Conservation (phyloP, 2,113 vertebrate species). For the Corythaeola cristata region DNA sequence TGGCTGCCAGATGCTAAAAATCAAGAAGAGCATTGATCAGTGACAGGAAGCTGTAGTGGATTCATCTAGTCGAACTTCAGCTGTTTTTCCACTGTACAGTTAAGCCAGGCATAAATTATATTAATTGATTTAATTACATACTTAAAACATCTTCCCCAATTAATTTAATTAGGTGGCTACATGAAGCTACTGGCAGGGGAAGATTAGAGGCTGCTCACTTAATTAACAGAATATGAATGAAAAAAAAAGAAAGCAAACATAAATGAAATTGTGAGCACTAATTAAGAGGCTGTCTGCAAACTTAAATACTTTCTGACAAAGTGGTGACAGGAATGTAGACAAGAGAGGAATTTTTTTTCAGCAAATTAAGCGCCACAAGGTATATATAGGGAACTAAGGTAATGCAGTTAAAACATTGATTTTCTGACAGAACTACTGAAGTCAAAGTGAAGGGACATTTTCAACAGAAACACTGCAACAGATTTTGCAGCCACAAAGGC, state of each 20-base stretch:
- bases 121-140: constrained; percentile 99
- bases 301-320: constrained; percentile 92
- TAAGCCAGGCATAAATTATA: constrained; percentile 99
- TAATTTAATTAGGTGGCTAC: constrained; percentile 99
- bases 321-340: constrained; percentile 84
- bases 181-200: constrained; percentile 97
- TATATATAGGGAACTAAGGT: constrained; percentile 65
- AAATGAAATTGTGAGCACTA: constrained; percentile 96
- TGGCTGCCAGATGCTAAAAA: constrained; percentile 97
- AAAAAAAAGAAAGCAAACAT: constrained; percentile 88
- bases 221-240: constrained; percentile 99
- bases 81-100: constrained; percentile 87
- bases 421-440: constrained; percentile 63
- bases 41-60: constrained; percentile 83
- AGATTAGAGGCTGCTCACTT: constrained; percentile 95
- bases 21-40: constrained; percentile 92
- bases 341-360: constrained; percentile 73
- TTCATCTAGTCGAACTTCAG: constrained; percentile 84
- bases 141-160: constrained; percentile 99
- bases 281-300: constrained; percentile 93
- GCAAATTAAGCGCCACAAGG: constrained; percentile 81
- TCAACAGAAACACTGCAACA: constrained; percentile 55
- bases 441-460: constrained; percentile 49
- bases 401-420: constrained; percentile 72
- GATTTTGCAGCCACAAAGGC: constrained; percentile 55